These are phyloP conservation scores for Tuta absoluta DNA, from an alignment of 2,888 invertebrate genomes.

Conservation along the genomic window DNA sequence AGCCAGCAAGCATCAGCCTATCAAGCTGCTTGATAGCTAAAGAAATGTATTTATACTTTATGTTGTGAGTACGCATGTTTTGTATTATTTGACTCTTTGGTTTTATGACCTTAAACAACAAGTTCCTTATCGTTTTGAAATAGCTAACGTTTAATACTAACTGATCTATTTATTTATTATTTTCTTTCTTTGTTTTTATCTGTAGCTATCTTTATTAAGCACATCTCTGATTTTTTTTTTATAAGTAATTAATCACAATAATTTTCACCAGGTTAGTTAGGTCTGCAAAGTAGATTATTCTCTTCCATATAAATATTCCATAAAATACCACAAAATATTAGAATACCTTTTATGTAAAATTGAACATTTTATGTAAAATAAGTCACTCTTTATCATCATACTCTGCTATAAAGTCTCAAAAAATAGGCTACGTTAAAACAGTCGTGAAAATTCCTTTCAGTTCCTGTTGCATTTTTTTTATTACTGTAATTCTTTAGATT, in stretches of 20 bases:
- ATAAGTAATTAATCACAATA: no score
- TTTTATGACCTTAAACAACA: no score
- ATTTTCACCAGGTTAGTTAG: no score
- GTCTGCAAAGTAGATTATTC: no score
- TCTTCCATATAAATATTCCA: not conserved
- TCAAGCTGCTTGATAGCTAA: not conserved
- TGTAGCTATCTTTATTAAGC: no score
- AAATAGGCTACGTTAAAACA: not conserved
- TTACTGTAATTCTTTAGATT: slow-evolving; percentile 2
- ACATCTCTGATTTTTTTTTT: no score
- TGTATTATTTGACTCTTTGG: not conserved
- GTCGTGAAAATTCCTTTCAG: slow-evolving; percentile 7
- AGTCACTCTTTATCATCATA: not conserved
- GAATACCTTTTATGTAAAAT: slow-evolving; percentile 1
- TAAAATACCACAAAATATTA: not conserved
- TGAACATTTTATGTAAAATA: not conserved
- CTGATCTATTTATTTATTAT: no score
- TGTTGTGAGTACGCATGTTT: not conserved
- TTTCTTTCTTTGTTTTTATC: no score
- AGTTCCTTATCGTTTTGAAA: no score
- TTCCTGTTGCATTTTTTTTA: not conserved
- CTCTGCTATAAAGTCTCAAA: not conserved
- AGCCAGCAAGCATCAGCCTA: slow-evolving; percentile 4
- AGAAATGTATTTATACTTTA: not conserved
- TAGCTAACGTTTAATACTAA: no score